A percentile compares a stretch with the other conserved stretches of the same genome.
These are phyloP conservation scores for Sminthurides bifidus DNA, from an alignment of 1,140 invertebrate genomes.

Conservation along the genomic window DNA sequence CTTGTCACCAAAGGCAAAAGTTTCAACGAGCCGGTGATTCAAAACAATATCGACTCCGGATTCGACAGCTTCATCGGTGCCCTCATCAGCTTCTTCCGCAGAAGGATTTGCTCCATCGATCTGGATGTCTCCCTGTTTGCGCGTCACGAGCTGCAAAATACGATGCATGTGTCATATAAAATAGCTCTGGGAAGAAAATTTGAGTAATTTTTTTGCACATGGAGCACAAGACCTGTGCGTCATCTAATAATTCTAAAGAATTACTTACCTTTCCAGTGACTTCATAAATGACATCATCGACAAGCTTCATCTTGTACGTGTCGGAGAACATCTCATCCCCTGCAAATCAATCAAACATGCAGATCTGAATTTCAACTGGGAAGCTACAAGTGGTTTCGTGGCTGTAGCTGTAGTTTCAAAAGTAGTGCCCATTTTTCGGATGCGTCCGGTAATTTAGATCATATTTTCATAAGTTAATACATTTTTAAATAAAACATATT, in stretches of 20 bases:
- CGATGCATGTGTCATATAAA: constrained; percentile 10
- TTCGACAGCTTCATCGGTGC: constrained; percentile 57
- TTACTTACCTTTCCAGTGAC: constrained; percentile 67
- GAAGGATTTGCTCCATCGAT: constrained; percentile 84
- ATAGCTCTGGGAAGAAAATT: too few species aligned
- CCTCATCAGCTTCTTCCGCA: constrained; percentile 79
- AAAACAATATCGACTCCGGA: constrained; percentile 84
- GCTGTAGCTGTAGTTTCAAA: neutral
- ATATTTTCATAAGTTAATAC: neutral
- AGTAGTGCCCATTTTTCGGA: neutral
- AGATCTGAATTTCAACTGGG: neutral
- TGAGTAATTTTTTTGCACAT: too few species aligned
- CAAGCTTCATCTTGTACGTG: constrained; percentile 84
- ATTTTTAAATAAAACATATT: neutral
- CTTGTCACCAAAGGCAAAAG: constrained; percentile 71
- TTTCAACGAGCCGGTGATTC: constrained; percentile 79
- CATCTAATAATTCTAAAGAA: constrained; percentile 2
- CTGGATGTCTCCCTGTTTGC: constrained; percentile 63
- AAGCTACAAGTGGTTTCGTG: neutral
- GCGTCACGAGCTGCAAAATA: constrained; percentile 49
- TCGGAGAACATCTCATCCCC: constrained; percentile 98
- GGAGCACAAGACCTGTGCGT: neutral
- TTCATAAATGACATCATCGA: constrained; percentile 90
- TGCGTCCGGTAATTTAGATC: neutral
- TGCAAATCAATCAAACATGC: constrained; percentile 36